These are phyloP conservation scores for Lepas anatifera DNA, from an alignment of 2,888 invertebrate genomes.

Conservation along the genomic window DNA sequence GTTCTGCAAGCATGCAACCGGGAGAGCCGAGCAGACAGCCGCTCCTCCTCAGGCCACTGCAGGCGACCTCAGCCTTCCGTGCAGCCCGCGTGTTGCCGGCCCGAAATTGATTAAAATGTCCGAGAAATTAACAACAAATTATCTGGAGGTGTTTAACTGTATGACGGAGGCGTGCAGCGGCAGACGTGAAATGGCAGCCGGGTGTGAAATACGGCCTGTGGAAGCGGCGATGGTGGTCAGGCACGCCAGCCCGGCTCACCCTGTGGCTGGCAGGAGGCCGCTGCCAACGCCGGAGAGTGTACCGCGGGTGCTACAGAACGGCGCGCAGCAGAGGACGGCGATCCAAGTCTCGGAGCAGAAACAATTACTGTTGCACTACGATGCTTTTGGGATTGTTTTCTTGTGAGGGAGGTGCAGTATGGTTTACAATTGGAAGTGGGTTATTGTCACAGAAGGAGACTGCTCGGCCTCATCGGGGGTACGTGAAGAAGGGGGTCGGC, in stretches of 20 bases:
- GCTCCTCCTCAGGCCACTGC: too few species aligned
- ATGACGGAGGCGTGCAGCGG: neutral
- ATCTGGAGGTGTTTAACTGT: neutral
- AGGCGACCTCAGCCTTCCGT: neutral
- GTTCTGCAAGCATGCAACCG: too few species aligned
- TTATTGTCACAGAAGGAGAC: too few species aligned
- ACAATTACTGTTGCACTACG: too few species aligned
- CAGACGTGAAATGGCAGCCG: neutral
- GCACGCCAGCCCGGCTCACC: too few species aligned
- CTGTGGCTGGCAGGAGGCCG: neutral
- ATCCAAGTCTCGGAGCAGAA: too few species aligned
- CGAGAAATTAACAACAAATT: constrained; percentile 6
- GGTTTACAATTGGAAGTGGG: too few species aligned
- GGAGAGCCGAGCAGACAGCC: too few species aligned
- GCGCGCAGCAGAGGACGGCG: neutral
- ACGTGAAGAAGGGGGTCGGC: too few species aligned
- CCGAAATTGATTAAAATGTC: neutral
- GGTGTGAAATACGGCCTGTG: neutral
- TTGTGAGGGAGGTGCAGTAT: too few species aligned
- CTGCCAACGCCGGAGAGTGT: neutral
- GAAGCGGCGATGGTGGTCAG: neutral
- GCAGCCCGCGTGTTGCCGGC: neutral
- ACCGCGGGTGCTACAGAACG: neutral
- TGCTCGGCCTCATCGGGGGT: too few species aligned
- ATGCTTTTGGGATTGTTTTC: too few species aligned